Evolutionary conservation across 2,113 vertebrate genomes (phyloP).

Genomic region (Miniopterus natalensis): DNA sequence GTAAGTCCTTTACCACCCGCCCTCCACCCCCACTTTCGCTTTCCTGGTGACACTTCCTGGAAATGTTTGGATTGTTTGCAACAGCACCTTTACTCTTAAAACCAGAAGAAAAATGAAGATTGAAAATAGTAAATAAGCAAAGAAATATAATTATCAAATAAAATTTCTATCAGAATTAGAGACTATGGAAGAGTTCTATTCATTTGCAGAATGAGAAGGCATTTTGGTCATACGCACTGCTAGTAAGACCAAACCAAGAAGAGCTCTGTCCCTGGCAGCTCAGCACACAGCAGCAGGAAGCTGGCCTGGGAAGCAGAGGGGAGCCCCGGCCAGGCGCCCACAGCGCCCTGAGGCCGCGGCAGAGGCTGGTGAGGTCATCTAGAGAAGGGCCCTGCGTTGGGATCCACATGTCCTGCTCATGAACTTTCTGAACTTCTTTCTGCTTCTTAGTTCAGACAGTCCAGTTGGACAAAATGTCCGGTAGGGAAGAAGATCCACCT

Average conservation of each 20-base stretch:
- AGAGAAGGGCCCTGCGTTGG: accelerated
- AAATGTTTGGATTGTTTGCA: neutral
- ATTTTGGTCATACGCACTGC: neutral
- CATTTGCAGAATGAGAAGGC: neutral
- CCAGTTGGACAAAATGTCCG: neutral
- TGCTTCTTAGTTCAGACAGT: neutral
- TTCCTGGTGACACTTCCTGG: neutral
- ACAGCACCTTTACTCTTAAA: neutral
- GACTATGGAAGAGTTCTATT: neutral
- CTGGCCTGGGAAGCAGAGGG: neutral
- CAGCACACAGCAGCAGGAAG: neutral
- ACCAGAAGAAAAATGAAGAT: neutral
- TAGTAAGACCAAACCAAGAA: neutral
- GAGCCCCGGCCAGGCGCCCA: too few relatives aligned
- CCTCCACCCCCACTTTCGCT: neutral
- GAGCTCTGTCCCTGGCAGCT: neutral
- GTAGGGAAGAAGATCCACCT: neutral
- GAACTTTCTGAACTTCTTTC: neutral
- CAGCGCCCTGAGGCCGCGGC: too few relatives aligned
- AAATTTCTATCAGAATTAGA: neutral
- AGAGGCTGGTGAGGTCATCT: neutral
- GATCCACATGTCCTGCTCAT: neutral
- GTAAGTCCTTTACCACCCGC: neutral
- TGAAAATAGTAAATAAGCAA: neutral
- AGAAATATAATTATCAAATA: neutral